Percentiles rank a stretch among this genome's conserved stretches.
phyloP scores from a whole-genome alignment of 2,888 invertebrate genomes.

The Vandiemenella viatica region DNA sequence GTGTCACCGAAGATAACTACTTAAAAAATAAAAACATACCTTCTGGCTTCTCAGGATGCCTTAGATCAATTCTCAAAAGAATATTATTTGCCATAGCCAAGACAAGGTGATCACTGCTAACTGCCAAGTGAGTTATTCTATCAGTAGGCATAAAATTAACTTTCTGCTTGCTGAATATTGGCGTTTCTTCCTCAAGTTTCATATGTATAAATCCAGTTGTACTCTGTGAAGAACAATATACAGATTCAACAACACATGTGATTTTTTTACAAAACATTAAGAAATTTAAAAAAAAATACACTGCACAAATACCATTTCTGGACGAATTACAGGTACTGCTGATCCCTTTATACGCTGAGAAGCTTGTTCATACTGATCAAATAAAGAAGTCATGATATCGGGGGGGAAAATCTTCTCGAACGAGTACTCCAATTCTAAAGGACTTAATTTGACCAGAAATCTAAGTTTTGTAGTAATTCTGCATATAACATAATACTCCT shows the following conservation, averaged over 20 bases:
- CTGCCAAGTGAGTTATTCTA: constrained; percentile 62
- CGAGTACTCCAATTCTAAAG: no score
- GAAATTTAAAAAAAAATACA: no score
- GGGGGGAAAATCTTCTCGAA: no score
- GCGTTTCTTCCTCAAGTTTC: constrained; percentile 53
- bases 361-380: constrained; percentile 74
- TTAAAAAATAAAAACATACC: constrained; percentile 37
- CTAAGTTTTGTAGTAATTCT: no score
- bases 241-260: background rate
- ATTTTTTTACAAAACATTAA: background rate
- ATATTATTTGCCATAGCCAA: constrained; percentile 71
- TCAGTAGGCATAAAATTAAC: constrained; percentile 67
- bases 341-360: constrained; percentile 35
- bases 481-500: no score
- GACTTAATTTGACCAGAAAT: no score
- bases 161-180: constrained; percentile 75
- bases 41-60: constrained; percentile 59
- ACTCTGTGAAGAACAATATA: constrained; percentile 23
- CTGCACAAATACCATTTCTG: constrained; percentile 34
- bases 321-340: constrained; percentile 21
- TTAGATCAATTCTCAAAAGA: constrained; percentile 65
- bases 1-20: no score
- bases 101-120: constrained; percentile 67
- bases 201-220: constrained; percentile 40
- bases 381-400: constrained; percentile 69